Evolutionary conservation across 2,113 vertebrate species (phyloP).

Genomic region (Amphilophus citrinellus): DNA sequence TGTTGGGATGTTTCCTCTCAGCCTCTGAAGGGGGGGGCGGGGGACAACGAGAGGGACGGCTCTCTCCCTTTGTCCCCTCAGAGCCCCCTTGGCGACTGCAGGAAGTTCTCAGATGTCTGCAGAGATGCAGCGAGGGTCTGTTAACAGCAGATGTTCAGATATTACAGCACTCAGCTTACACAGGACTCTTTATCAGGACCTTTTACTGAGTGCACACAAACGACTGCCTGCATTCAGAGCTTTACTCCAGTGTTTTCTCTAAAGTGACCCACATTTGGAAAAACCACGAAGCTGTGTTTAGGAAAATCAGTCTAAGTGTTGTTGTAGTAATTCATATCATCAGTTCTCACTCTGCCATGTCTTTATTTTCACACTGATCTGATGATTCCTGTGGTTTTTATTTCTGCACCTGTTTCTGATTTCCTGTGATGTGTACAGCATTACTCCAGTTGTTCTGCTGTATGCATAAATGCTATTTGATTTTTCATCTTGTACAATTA

Average conservation of each 20-base stretch:
- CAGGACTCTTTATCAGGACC: not conserved
- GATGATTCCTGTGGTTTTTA: not conserved
- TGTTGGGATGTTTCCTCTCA: constrained; percentile 46
- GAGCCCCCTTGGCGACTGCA: constrained; percentile 44
- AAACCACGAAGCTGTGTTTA: not conserved
- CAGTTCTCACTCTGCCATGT: not conserved
- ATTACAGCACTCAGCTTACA: not conserved
- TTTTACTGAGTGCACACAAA: not conserved
- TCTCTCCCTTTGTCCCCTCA: constrained; percentile 39
- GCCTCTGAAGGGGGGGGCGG: not conserved
- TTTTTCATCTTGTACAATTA: no score
- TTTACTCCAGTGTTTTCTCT: no score
- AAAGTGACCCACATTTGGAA: not conserved
- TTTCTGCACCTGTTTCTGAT: not conserved
- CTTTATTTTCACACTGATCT: not conserved
- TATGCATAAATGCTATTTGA: not conserved
- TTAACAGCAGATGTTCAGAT: constrained; percentile 41
- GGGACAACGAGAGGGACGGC: not conserved
- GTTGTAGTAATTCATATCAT: not conserved
- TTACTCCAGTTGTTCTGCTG: not conserved
- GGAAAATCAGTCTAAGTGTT: not conserved
- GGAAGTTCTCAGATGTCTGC: constrained; percentile 63
- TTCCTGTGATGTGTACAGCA: not conserved
- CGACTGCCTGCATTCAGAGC: not conserved
- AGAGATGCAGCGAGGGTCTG: constrained; percentile 2